Conservation (phyloP, 64 coral and sea anemone genomes). For the Pocillopora damicornis region DNA sequence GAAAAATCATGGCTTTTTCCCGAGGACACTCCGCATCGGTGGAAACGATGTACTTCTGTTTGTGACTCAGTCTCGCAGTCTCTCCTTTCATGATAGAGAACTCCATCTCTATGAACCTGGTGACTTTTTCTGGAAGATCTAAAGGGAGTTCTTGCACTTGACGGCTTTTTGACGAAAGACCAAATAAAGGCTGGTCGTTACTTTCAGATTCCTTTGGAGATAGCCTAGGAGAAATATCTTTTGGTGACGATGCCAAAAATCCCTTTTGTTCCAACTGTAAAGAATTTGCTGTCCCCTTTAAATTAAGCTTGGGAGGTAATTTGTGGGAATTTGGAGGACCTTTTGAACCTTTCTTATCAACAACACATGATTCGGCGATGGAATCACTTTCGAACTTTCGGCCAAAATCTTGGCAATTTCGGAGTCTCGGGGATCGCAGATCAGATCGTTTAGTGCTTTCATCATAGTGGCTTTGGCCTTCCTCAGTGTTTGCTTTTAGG, state of each 20-base stretch:
- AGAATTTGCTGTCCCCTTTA: background rate
- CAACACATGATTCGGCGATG: background rate
- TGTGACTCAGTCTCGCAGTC: background rate
- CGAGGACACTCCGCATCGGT: background rate
- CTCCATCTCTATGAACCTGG: constrained; percentile 2
- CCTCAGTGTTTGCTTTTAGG: background rate
- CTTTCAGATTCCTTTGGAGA: background rate
- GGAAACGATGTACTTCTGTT: background rate
- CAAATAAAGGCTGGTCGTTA: background rate
- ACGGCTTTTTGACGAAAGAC: background rate
- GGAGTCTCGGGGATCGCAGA: background rate
- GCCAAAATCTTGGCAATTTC: background rate
- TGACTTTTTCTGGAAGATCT: background rate
- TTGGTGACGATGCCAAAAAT: background rate
- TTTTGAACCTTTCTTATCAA: background rate
- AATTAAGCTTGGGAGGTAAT: background rate
- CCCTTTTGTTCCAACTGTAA: background rate
- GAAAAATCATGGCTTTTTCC: background rate
- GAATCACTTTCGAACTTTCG: background rate
- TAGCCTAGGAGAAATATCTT: constrained; percentile 2
- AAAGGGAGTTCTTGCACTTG: background rate
- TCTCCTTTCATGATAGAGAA: background rate
- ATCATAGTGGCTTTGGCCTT: background rate
- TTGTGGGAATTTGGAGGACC: background rate
- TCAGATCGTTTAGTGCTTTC: background rate